These are phyloP conservation scores for Propsilocerus akamusi DNA, from an alignment of 1,140 invertebrate genomes.

Conservation along the genomic window DNA sequence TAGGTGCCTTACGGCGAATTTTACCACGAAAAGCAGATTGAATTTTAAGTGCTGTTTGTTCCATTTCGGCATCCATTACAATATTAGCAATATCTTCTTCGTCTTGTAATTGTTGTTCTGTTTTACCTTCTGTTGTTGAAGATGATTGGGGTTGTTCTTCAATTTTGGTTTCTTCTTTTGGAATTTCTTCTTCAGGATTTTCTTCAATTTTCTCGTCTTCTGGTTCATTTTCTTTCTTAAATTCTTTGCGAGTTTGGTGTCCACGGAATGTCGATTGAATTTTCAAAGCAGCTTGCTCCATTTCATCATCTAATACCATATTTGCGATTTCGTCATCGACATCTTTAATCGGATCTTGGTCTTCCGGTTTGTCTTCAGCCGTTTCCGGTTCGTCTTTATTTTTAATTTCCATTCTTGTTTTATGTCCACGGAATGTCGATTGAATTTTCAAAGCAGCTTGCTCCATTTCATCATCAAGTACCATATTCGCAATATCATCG, in stretches of 20 bases:
- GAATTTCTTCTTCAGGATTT: background rate
- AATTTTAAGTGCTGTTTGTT: constrained; percentile 46
- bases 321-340: background rate
- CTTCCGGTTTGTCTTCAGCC: background rate
- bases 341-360: background rate
- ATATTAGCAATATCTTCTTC: background rate
- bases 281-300: constrained; percentile 55
- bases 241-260: constrained; percentile 69
- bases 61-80: constrained; percentile 9
- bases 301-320: background rate
- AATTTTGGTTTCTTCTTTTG: background rate
- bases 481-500: background rate
- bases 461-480: background rate
- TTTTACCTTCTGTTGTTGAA: background rate
- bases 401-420: constrained; percentile 43
- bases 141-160: background rate
- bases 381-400: background rate
- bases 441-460: constrained; percentile 78
- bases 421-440: constrained; percentile 78
- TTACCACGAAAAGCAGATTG: constrained; percentile 45
- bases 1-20: background rate
- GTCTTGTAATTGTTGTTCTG: background rate
- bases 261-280: constrained; percentile 86
- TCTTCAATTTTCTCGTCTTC: background rate
- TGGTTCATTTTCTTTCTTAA: background rate